Conservation (phyloP, 2,888 invertebrate species). For the Nymphalis polychloros region DNA sequence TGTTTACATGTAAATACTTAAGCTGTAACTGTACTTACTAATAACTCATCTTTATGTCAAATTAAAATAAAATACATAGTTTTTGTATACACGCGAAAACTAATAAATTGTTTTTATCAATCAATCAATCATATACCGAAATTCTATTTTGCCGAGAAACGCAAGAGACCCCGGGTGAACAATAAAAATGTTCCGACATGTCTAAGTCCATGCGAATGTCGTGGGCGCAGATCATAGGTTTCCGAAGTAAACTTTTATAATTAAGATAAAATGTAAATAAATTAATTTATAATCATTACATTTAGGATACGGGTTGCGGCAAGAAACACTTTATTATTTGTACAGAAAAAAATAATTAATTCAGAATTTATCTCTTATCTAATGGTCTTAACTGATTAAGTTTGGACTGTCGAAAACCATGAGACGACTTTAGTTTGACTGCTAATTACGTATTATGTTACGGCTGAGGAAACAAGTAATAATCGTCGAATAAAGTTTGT, state of each 20-base stretch:
- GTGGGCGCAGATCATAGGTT: neutral
- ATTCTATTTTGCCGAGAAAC: too few species aligned
- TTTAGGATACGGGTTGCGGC: neutral
- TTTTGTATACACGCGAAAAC: neutral
- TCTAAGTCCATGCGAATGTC: neutral
- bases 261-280: constrained; percentile 3
- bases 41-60: too few species aligned
- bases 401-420: constrained; percentile 28
- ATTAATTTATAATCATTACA: neutral
- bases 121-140: too few species aligned
- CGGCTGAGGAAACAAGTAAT: constrained; percentile 34
- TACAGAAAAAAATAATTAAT: constrained; percentile 1
- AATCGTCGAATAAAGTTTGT: constrained; percentile 32
- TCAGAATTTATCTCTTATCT: constrained; percentile 22
- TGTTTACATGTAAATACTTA: neutral
- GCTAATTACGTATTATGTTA: constrained; percentile 39
- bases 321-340: constrained; percentile 2
- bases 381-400: constrained; percentile 32
- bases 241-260: neutral
- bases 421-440: constrained; percentile 34
- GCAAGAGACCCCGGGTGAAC: too few species aligned
- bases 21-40: too few species aligned
- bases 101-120: too few species aligned
- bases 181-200: too few species aligned
- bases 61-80: neutral